Base-by-base conservation (phyloP, 1,140 invertebrate genomes). In the Zaprionus tsacasi region DNA sequence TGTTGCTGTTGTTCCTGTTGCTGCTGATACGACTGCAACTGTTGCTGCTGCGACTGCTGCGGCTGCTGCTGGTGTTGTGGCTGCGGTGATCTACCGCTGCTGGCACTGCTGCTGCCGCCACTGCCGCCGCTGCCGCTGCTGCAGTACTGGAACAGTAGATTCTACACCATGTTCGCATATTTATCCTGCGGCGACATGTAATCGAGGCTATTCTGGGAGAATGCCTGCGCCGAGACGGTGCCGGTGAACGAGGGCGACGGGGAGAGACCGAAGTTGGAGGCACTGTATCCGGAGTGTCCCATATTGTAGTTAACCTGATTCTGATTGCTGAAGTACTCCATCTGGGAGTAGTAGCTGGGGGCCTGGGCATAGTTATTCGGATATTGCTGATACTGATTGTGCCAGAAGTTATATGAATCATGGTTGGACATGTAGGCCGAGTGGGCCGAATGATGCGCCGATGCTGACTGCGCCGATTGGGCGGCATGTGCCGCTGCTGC, bases 311-410 rank as follows among this genome's bases (percentile, higher is more conserved):
- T 92, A 21, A 92, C 90, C 77, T 92, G 92, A 27, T 92, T 92
- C 72, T 92, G 92, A 59, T 93, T 92, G 92, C 95, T 95, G 71
- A 95, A 95, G 79, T 95, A 95, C 63, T 95, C 95, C 94, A 95
- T 95, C 93, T 95, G 94, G 0, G 93, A 92, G 61, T 93, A 93
- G 55, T 93, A 93, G 63, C 93, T 90, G 54, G 92, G 92, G 57
- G 93, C 94, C 79, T 95, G 95, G 68, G 90, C 91, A 50, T 94
- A 94, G 80, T 95, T 95, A 17, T 94, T 94, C 38, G 95, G 95
- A 38, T 95, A 94, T 66, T 94, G 92, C 58, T 93, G 92, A 13
- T 93, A 92, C 75, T 93, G 92, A n/a, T 92, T 92, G 73, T 93
- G 91, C 92, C 92, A 93, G 75, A 93, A 93, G 50, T 92, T 92